Percentiles rank a stretch among this genome's conserved stretches.
Evolutionary conservation across 2,888 invertebrate species (phyloP).

Genomic region (Philopedon plagiatum): DNA sequence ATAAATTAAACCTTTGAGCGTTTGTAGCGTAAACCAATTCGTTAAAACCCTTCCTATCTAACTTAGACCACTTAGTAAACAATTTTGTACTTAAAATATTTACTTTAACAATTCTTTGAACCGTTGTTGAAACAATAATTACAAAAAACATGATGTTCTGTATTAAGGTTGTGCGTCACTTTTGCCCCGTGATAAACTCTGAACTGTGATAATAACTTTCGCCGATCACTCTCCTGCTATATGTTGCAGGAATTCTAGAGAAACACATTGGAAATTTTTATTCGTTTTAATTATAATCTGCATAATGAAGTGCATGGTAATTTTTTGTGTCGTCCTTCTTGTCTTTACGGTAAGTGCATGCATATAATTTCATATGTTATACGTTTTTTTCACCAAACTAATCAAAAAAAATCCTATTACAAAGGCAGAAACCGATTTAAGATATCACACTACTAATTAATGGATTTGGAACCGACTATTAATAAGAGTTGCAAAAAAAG

Average conservation of each 20-base stretch:
- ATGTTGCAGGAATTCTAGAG: slow-evolving; percentile 8
- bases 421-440: too few relatives aligned
- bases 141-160: not conserved
- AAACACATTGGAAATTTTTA: slow-evolving; percentile 7
- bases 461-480: too few relatives aligned
- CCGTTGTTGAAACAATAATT: not conserved
- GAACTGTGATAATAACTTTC: slow-evolving; percentile 14
- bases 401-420: too few relatives aligned
- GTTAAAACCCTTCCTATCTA: too few relatives aligned
- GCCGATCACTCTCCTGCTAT: slow-evolving; percentile 3
- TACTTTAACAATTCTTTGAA: not conserved
- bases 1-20: too few relatives aligned
- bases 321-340: slow-evolving; percentile 26
- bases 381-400: too few relatives aligned
- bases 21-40: too few relatives aligned
- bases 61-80: not conserved
- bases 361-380: too few relatives aligned
- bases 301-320: slow-evolving; percentile 31
- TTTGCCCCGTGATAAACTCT: slow-evolving; percentile 33
- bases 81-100: not conserved
- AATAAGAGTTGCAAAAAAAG: too few relatives aligned
- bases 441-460: too few relatives aligned
- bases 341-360: slow-evolving; percentile 22
- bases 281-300: not conserved
- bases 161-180: slow-evolving; percentile 13